Evolutionary conservation across 2,797 vertebrate species (phyloP).

Genomic region (Gobionotothen gibberifrons): DNA sequence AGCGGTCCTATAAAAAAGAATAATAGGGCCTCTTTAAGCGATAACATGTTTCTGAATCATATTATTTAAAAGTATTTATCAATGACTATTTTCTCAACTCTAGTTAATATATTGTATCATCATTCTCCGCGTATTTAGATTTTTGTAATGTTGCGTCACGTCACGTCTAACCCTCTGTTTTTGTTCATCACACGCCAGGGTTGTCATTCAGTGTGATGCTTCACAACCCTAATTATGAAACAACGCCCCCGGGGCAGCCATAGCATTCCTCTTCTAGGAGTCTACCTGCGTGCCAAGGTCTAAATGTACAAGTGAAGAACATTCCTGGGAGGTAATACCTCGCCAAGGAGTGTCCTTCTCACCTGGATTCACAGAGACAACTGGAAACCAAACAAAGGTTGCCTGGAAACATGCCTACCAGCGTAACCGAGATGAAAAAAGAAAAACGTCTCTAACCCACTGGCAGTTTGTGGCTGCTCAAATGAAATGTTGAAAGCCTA

Average conservation of each 20-base stretch:
- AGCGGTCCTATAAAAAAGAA: no score
- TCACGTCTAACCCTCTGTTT: constrained; percentile 9
- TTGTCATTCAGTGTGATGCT: constrained; percentile 26
- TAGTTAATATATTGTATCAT: neutral
- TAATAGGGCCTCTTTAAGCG: no score
- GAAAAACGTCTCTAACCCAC: constrained; percentile 4
- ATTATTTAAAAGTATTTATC: neutral
- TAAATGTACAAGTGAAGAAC: constrained; percentile 40
- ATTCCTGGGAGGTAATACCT: constrained; percentile 67
- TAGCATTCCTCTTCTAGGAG: constrained; percentile 58
- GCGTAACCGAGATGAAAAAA: neutral
- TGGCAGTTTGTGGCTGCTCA: constrained; percentile 7
- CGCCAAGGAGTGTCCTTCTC: constrained; percentile 62
- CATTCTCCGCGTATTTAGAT: no score
- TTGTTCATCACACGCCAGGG: constrained; percentile 6
- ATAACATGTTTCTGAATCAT: no score
- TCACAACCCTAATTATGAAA: constrained; percentile 57
- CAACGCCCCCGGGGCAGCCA: constrained; percentile 43
- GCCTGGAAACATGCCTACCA: constrained; percentile 48
- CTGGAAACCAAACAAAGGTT: constrained; percentile 43
- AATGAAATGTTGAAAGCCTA: constrained; percentile 36
- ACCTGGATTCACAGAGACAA: constrained; percentile 54
- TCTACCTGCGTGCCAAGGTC: constrained; percentile 50
- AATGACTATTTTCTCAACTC: neutral
- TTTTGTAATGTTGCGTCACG: neutral